Evolutionary conservation across 1,140 invertebrate genomes (phyloP), one percentile per base, ranked within the genome.

Genomic region (Pemphigus obesinymphae): DNA sequence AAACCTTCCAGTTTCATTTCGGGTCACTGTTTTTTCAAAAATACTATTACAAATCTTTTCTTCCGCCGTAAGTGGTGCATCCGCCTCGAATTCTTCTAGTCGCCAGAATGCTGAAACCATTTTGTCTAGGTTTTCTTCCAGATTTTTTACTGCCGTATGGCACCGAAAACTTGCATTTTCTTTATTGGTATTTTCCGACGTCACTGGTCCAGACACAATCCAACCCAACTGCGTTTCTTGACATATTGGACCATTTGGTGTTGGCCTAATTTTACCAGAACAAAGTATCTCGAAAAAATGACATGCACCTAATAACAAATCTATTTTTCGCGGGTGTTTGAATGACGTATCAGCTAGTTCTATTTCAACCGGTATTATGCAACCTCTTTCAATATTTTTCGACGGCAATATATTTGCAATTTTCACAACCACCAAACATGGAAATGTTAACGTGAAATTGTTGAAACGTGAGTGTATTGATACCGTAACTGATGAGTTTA

Each of bases 291-390:
- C 68, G n/a, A 70, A 70, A 45, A 45, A 70, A 13, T 70, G 37
- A 70, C 68, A 40, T n/a, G 68, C 68, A 20, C 68, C 68, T 40
- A 70, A 13, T 45, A 70, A 70, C n/a, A 70, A 70, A 70, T 70
- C 68, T 10, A 70, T 23, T 70, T 70, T 70, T 70, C 37, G 7
- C 26, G 68, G 68, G 15, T 26, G 5, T 40, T 37, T 26, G 37
- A 70, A 70, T 26, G 68, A 40, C 20, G 40, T 37, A 11, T 70
- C 68, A 0, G 68, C 68, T 45, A 70, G 20, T 43, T 40, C 20
- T 8, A 70, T 70, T 40, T 43, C 20, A 3, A 20, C 2, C 1
- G 68, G 68, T 43, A 70, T n/a, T 23, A 70, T 26, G 40, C 40
- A 40, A 20, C 13, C 40, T 6, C 23, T 31, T 23, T n/a, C 40